Evolutionary conservation across 1,140 invertebrate genomes (phyloP), one percentile per base, ranked within the genome.

Genomic region (Drosophila orosa): DNA sequence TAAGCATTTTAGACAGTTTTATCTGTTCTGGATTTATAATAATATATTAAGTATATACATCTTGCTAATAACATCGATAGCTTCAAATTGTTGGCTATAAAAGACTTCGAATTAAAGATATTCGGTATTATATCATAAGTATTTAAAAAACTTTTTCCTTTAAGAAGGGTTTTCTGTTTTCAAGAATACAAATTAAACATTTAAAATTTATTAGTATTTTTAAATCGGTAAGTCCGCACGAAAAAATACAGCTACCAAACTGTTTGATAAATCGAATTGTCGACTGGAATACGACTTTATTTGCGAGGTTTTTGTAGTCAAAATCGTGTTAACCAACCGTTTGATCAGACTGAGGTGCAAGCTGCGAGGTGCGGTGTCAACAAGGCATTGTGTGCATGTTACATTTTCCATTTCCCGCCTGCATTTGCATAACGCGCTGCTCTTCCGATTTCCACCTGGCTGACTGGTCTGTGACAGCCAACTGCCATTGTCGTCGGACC

Each of bases 391-490:
- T 68, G 65, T 68, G 57, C 61, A 77, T 81, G 80, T 80, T 57
- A 61, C 77, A 84, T 63, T 86, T 74, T 47, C 55, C 72, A 85
- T 79, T 80, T 68, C 25, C 37, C 50, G 42, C 37, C 65, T 52
- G 72, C 83, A 83, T 86, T 87, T 83, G 75, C 84, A 86, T 83
- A 87, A 83, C 66, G 84, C 79, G 71, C 56, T 55, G 65, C 81
- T 77, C 80, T 87, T 83, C 59, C 75, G 56, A 75, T 75, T 87
- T 89, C 68, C 76, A 83, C 83, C 83, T 87, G 83, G 74, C 62
- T 87, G 71, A 68, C 83, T 81, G 74, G 42, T 52, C 68, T 82
- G 75, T 69, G 66, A 71, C 65, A 58, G 52, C 42, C 54, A 78
- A 56, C 82, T 83, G 75, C 59, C 74, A 78, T 78, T 86, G 82